Evolutionary conservation across 92 coral and sea anemone species (phyloP).

Genomic region (Parazoanthus darwini): DNA sequence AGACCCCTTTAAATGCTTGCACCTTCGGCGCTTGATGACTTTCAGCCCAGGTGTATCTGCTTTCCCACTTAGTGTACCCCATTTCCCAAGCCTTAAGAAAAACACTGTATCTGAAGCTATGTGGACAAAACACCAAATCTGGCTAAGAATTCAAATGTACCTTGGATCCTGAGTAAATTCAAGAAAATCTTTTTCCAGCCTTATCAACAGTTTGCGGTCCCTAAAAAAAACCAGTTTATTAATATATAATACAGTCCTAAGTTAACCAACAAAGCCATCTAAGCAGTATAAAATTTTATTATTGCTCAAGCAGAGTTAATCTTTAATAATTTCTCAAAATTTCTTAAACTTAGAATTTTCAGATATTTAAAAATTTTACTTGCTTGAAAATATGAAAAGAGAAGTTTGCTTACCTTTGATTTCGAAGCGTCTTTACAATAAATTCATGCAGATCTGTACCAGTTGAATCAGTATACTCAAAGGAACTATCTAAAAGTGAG

Average conservation of each 20-base stretch:
- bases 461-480: slow-evolving; percentile 99
- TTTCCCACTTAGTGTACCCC: too few relatives aligned
- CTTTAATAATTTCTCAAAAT: background rate
- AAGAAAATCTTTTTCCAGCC: slow-evolving; percentile 90
- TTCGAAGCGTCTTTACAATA: slow-evolving; percentile 88
- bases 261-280: background rate
- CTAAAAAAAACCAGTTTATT: slow-evolving; percentile 47
- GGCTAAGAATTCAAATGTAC: slow-evolving; percentile 35
- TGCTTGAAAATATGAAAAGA: background rate
- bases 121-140: too few relatives aligned
- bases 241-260: too few relatives aligned
- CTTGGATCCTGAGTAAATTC: slow-evolving; percentile 89
- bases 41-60: too few relatives aligned
- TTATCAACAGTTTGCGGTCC: slow-evolving; percentile 91
- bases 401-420: slow-evolving; percentile 72
- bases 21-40: too few relatives aligned
- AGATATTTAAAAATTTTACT: background rate
- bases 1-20: too few relatives aligned
- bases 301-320: background rate
- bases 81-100: too few relatives aligned
- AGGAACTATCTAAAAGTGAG: slow-evolving; percentile 80
- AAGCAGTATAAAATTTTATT: background rate
- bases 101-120: too few relatives aligned
- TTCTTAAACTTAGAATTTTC: background rate
- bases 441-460: slow-evolving; percentile 98